Evolutionary conservation across 2,113 vertebrate genomes (phyloP), one percentile per base, ranked within the genome.

Genomic region (Eidolon helvum): DNA sequence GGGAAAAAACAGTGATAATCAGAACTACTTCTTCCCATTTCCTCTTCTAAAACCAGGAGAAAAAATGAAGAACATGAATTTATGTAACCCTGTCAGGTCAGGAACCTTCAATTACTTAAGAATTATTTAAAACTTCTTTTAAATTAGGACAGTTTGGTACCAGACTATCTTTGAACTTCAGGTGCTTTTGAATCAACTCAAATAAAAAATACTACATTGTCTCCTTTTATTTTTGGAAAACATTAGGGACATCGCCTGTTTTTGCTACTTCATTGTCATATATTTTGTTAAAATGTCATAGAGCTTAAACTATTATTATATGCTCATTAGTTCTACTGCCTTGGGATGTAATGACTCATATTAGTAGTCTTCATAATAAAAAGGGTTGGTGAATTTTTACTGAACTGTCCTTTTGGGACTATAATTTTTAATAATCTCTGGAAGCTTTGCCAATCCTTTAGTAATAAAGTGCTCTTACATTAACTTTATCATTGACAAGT

Each of bases 321-420:
- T 91, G 18, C 75, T 82, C 72, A 95, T 97, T 98, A 96, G 95
- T 97, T 97, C 92, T 98, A 95, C 87, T 95, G 55, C 77, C 86
- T 96, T 96, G 94, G 50, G 50, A 94, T 53, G 28, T 91, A 97
- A 96, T 98, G 95, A 96, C 50, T 91, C 96, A 83, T 96, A 93
- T 88, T 97, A 92, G 75, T 69, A 93, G 57, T 95, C 94, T 96
- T 79, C 90, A 48, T 95, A 97, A 96, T 94, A 89, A 97, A 97
- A 97, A 94, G 66, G 68, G 85, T 88, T 95, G 92, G 82, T 91
- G 95, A 88, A 78, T 96, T 96, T 97, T 97, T 94, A 95, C 90
- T 92, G 50, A 75, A 78, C 84, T 97, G 85, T 95, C 87, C 92
- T 95, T 96, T 88, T 68, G 95, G 90, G 96, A 96, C 80, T 92